Conservation (phyloP, 2,113 vertebrate species). For the Daphoenositta chrysoptera region DNA sequence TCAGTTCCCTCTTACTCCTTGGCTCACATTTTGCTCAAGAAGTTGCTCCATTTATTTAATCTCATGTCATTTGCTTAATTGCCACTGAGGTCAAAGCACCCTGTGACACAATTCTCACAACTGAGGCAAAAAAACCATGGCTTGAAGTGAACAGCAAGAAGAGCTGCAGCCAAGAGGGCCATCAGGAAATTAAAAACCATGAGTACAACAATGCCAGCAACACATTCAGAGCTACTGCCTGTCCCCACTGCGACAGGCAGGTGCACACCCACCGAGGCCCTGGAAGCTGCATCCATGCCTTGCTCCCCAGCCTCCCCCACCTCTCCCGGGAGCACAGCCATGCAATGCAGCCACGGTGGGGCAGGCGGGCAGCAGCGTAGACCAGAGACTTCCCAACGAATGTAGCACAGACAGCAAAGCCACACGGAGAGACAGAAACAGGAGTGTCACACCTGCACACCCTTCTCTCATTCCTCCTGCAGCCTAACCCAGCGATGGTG, state of each 20-base stretch:
- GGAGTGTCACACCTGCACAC: not conserved
- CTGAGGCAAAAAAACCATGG: accelerated
- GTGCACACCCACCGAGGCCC: not conserved
- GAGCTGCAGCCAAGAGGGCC: not conserved
- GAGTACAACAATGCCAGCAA: not conserved
- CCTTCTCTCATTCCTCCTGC: not conserved
- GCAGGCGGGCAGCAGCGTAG: not conserved
- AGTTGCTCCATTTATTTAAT: not conserved
- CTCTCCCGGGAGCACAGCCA: not conserved
- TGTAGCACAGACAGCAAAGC: not conserved
- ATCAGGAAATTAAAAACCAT: not conserved
- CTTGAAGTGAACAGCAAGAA: not conserved
- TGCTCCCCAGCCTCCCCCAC: not conserved
- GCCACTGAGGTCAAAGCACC: not conserved
- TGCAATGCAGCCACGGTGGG: not conserved
- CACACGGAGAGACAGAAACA: not conserved
- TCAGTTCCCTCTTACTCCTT: not conserved
- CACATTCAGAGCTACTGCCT: not conserved
- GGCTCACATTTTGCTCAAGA: not conserved
- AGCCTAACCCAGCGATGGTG: accelerated
- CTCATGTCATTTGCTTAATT: not conserved
- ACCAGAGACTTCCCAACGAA: not conserved
- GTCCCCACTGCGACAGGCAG: not conserved
- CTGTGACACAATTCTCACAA: not conserved
- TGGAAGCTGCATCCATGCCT: not conserved